Evolutionary conservation across 1,140 invertebrate species (phyloP).

Genomic region (Cotesia vestalis): DNA sequence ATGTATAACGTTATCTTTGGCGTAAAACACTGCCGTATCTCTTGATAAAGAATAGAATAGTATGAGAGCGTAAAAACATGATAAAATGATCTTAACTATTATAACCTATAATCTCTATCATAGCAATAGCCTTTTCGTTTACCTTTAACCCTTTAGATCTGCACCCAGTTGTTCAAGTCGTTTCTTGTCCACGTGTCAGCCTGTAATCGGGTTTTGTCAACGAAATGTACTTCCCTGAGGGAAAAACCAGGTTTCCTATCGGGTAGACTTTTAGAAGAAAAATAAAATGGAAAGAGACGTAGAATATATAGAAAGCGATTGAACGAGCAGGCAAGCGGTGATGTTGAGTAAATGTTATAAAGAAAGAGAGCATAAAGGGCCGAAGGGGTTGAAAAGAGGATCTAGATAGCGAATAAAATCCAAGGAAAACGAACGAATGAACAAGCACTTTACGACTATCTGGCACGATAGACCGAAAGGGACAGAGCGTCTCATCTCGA

Average conservation of each 20-base stretch:
- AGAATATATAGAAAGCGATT: not conserved
- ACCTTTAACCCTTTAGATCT: no score
- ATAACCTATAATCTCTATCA: no score
- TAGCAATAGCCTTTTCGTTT: no score
- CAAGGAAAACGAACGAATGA: slow-evolving; percentile 20
- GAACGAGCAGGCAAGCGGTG: no score
- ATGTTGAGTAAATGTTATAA: no score
- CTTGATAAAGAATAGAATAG: no score
- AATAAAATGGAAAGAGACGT: slow-evolving; percentile 7
- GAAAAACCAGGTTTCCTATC: slow-evolving; percentile 7
- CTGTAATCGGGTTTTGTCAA: slow-evolving; percentile 22
- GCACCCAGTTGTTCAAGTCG: no score
- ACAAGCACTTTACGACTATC: slow-evolving; percentile 28
- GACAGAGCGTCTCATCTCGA: slow-evolving; percentile 17
- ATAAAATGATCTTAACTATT: no score
- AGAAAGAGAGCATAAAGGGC: not conserved
- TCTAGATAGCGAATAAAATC: slow-evolving; percentile 23
- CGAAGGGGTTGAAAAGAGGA: slow-evolving; percentile 13
- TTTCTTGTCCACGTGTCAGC: slow-evolving; percentile 9
- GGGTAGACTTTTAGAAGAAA: slow-evolving; percentile 19
- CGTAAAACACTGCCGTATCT: no score
- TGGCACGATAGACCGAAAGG: slow-evolving; percentile 24
- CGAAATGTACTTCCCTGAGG: slow-evolving; percentile 27
- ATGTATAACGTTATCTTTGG: no score
- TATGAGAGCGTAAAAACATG: no score